A percentile compares a stretch with the other conserved stretches of the same genome.
Conservation (phyloP, 2,113 vertebrate genomes). For the Notechis scutatus region DNA sequence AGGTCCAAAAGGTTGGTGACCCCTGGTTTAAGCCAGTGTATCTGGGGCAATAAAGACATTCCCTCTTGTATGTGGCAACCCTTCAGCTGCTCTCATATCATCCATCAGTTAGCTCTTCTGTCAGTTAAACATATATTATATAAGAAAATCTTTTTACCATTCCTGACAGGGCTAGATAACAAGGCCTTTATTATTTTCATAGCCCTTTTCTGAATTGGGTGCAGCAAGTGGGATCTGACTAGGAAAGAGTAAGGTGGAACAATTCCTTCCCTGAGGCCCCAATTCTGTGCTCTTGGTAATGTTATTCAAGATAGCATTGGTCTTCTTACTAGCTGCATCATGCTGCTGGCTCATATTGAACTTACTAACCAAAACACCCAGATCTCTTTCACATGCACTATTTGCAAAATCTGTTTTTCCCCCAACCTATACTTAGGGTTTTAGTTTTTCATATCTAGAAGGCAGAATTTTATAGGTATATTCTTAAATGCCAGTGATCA, state of each 20-base stretch:
- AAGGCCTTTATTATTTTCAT: neutral
- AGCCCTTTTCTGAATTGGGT: neutral
- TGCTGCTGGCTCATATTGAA: neutral
- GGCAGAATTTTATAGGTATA: neutral
- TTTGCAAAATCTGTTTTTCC: neutral
- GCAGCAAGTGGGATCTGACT: neutral
- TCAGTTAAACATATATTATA: neutral
- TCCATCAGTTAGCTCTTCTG: neutral
- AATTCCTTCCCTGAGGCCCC: neutral
- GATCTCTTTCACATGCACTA: neutral
- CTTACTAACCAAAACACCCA: neutral
- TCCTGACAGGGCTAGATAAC: neutral
- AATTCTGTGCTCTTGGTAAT: neutral
- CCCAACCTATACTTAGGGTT: neutral
- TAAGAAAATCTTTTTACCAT: neutral
- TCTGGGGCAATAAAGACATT: too few species aligned
- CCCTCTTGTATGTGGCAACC: too few species aligned
- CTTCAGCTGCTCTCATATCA: neutral
- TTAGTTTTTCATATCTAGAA: neutral
- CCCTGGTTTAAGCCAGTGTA: too few species aligned
- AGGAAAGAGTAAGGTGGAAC: neutral
- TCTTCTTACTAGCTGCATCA: neutral
- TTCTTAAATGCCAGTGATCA: neutral
- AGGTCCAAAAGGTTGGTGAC: too few species aligned
- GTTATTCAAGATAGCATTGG: neutral